Percentiles rank a stretch among this genome's conserved stretches.
These are phyloP conservation scores for Aquatica leii DNA, from an alignment of 2,888 invertebrate species.

Conservation along the genomic window DNA sequence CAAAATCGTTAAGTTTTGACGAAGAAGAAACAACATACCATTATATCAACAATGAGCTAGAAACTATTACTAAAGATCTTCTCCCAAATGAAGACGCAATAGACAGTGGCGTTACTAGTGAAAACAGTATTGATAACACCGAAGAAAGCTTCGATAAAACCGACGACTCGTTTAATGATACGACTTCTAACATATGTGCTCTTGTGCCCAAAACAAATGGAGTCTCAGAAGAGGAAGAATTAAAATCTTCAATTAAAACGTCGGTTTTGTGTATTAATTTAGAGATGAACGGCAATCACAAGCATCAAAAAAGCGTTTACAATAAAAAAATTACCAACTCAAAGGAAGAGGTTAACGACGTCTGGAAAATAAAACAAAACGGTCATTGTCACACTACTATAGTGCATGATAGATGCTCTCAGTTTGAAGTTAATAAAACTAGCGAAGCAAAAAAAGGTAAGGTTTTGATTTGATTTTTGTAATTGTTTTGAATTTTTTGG, in stretches of 20 bases:
- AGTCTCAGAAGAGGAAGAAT: too few species aligned
- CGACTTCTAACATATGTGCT: too few species aligned
- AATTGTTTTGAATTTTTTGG: too few species aligned
- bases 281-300: too few species aligned
- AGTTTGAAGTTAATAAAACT: slow-evolving; percentile 1
- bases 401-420: slow-evolving; percentile 3
- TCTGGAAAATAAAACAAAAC: slow-evolving; percentile 1
- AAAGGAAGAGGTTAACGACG: neutral
- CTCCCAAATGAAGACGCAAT: too few species aligned
- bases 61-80: too few species aligned
- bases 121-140: slow-evolving; percentile 7
- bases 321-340: neutral
- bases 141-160: neutral
- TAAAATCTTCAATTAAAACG: too few species aligned
- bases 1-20: slow-evolving; percentile 63
- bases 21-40: slow-evolving; percentile 59
- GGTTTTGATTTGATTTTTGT: neutral
- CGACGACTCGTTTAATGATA: too few species aligned
- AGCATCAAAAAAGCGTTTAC: too few species aligned
- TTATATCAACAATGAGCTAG: neutral
- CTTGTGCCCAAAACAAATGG: too few species aligned
- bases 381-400: neutral
- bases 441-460: neutral
- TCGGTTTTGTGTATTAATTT: too few species aligned
- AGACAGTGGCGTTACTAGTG: neutral